These are phyloP conservation scores for Rhombomys opimus DNA, from an alignment of 2,113 vertebrate species.

Conservation along the genomic window DNA sequence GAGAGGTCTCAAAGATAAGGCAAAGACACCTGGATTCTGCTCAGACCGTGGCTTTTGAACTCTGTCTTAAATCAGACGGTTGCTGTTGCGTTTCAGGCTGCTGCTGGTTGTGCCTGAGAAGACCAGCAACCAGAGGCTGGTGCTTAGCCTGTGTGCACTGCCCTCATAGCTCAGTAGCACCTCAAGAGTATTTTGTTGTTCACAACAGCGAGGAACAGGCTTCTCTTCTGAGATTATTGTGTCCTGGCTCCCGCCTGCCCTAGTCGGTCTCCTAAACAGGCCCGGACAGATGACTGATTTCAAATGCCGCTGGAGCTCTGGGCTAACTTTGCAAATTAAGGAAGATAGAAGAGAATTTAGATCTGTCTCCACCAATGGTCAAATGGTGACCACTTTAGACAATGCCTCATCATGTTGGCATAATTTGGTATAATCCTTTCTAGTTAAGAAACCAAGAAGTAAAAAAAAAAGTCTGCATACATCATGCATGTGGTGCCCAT, in stretches of 20 bases:
- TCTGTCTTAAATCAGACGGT: neutral
- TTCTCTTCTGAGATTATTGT: neutral
- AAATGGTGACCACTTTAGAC: slow-evolving; percentile 19
- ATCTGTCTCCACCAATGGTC: neutral
- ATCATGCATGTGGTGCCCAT: neutral
- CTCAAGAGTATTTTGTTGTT: neutral
- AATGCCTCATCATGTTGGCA: neutral
- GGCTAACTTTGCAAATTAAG: slow-evolving; percentile 6
- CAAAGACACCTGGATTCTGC: neutral
- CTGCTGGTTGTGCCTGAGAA: neutral
- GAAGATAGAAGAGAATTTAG: neutral
- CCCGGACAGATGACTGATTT: neutral
- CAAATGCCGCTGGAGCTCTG: neutral
- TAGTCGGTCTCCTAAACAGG: neutral
- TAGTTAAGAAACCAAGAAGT: neutral
- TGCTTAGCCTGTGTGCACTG: neutral
- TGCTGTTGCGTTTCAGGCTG: neutral
- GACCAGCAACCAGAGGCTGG: neutral
- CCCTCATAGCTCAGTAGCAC: neutral
- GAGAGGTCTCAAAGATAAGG: neutral
- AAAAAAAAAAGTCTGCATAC: neutral
- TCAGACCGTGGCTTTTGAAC: neutral
- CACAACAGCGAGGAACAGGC: neutral
- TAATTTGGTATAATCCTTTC: neutral
- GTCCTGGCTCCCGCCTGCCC: neutral